Conservation (phyloP, 2,888 invertebrate genomes). For the Lottia scabra region DNA sequence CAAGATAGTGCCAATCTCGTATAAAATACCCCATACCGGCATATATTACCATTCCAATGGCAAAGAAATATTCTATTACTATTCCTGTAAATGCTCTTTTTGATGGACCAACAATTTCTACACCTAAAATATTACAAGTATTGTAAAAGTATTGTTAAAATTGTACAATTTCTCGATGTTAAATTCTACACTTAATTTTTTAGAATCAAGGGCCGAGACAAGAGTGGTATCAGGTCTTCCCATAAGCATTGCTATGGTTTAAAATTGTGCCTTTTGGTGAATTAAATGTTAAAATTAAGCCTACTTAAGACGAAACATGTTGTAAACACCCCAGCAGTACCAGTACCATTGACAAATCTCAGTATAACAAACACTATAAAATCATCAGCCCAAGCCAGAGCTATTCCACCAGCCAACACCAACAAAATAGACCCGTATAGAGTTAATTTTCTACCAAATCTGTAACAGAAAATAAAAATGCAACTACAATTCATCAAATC, state of each 20-base stretch:
- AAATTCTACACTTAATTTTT: too few relatives aligned
- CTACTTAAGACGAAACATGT: constrained; percentile 80
- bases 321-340: constrained; percentile 85
- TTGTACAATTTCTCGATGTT: too few relatives aligned
- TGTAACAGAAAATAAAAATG: constrained; percentile 31
- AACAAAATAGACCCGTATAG: constrained; percentile 79
- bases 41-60: constrained; percentile 41
- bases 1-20: constrained; percentile 47
- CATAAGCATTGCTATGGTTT: too few relatives aligned
- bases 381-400: constrained; percentile 79
- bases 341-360: constrained; percentile 77
- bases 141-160: too few relatives aligned
- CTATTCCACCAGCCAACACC: constrained; percentile 75
- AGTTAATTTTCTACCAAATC: constrained; percentile 81
- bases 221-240: too few relatives aligned
- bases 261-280: neutral
- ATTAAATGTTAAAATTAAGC: constrained; percentile 26
- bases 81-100: constrained; percentile 16
- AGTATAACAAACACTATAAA: constrained; percentile 79
- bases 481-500: too few relatives aligned
- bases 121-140: constrained; percentile 2
- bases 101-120: constrained; percentile 21
- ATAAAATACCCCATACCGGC: constrained; percentile 44
- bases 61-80: constrained; percentile 27
- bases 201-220: too few relatives aligned